Base-by-base conservation (phyloP, 2,888 invertebrate species). In the Margaritifera margaritifera region DNA sequence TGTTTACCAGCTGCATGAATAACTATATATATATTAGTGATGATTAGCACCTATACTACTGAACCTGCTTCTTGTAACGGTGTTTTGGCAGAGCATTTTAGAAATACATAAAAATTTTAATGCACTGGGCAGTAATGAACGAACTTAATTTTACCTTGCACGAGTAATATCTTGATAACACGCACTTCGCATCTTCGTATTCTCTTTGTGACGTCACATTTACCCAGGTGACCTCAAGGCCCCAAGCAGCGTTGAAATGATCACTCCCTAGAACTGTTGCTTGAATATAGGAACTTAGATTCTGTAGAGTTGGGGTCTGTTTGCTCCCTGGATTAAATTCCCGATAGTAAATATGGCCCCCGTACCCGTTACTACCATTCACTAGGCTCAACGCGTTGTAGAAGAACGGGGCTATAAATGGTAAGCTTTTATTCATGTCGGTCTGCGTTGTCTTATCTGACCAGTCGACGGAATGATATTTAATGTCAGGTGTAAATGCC, bases 161-260 rank as follows among this genome's bases (percentile, higher is more conserved):
- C 42, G 4, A 15, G 42, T 3, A 11, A 4, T 42, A 42, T 42
- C 3, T 42, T 42, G 42, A 15, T 42, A 42, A 11, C 42, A 42
- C 42, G 57, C 71, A 69, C 6, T 19, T 22, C 18, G 60, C 60
- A 50, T 27, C 8, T 19, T 56, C 56, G 2, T 60, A 31, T 8
- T 53, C 31, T 18, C 24, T 22, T n/a, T 42, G 18, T 1, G 73
- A 66, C 1, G 96, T 95, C 90, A 98, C 94, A 90, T 98, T 98
- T 90, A 96, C 96, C 99, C 98, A 99, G 0, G 98, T 98, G 67
- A 95, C 93, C 72, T 97, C 95, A 70, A 96, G 91, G 4, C 94
- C 95, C 87, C 97, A 97, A 87, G 97, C 96, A 0, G 98, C 97
- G 79, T 93, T 92, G 90, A 98, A 99, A 3, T 94, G 94, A 58